phyloP scores from a whole-genome alignment of 2,113 vertebrate species.

The Polypterus senegalus region DNA sequence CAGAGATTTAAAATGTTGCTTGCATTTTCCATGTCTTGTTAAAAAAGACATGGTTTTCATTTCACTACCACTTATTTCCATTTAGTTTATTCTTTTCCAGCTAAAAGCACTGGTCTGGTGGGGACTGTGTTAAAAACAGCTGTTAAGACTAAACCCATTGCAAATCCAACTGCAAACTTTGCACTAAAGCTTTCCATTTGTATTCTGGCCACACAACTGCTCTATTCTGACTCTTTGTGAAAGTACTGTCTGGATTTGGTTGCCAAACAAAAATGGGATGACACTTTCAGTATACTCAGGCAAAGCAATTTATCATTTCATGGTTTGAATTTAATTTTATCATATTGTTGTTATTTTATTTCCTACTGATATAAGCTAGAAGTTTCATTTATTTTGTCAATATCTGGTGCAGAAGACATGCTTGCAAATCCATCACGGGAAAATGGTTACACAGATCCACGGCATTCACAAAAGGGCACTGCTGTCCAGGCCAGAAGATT shows the following conservation, averaged over 20 bases:
- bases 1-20: no score
- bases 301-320: constrained; percentile 4
- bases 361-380: constrained; percentile 8
- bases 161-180: not conserved
- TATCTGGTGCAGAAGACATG: constrained; percentile 6
- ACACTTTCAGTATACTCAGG: no score
- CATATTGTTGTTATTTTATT: constrained; percentile 7
- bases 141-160: not conserved
- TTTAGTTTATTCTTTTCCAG: no score
- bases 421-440: not conserved
- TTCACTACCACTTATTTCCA: no score
- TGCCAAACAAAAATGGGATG: no score
- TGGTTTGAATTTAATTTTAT: constrained; percentile 1
- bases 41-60: no score
- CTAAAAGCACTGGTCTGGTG: no score
- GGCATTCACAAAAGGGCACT: not conserved
- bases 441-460: not conserved
- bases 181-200: not conserved
- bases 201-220: not conserved
- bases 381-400: constrained; percentile 13
- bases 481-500: not conserved
- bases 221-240: no score
- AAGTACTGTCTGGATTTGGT: no score
- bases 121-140: not conserved
- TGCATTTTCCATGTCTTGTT: no score